Conservation (phyloP, 2,113 vertebrate species). For the Atlantisia rogersi region DNA sequence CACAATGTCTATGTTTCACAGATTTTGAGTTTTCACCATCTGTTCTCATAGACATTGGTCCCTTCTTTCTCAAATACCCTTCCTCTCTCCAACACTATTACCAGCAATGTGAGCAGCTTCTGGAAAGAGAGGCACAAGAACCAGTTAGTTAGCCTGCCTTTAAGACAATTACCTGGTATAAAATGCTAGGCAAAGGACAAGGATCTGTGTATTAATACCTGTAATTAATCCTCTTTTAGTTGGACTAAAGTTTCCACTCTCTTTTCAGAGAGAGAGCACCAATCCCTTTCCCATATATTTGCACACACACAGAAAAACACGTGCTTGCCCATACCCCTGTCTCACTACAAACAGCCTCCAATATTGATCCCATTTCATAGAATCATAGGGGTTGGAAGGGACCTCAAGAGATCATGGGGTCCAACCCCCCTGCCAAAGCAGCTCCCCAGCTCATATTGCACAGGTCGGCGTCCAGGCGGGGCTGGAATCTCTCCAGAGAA, state of each 20-base stretch:
- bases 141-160: background rate
- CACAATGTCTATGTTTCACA: background rate
- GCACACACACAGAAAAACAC: background rate
- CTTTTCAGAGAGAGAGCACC: background rate
- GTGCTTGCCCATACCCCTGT: accelerated
- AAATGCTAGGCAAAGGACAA: background rate
- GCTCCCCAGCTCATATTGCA: too few species aligned
- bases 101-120: background rate
- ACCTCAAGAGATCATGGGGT: too few species aligned
- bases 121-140: background rate
- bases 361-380: background rate
- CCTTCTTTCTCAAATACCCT: background rate
- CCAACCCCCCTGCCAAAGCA: too few species aligned
- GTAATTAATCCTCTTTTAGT: background rate
- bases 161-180: background rate
- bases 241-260: background rate
- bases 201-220: background rate
- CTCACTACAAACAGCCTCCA: background rate
- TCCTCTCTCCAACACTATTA: background rate
- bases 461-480: too few species aligned
- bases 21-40: background rate
- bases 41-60: background rate
- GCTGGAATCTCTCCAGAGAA: too few species aligned
- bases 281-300: accelerated
- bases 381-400: too few species aligned